Conservation (phyloP, 2,888 invertebrate species). For the Epirrhoe tristata region DNA sequence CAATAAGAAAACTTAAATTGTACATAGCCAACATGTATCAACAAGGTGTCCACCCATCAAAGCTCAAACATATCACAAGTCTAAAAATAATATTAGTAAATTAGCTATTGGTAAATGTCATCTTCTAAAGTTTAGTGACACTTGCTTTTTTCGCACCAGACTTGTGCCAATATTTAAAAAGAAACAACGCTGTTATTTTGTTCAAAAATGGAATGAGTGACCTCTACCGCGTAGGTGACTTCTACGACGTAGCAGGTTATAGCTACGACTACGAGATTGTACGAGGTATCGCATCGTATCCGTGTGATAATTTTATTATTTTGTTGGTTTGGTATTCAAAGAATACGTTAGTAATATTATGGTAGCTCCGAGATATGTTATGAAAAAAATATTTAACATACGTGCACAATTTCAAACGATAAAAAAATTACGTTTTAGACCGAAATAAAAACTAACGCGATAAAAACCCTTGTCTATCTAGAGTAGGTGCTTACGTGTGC, state of each 20-base stretch:
- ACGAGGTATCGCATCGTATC: background rate
- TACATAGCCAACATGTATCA: background rate
- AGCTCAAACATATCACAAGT: background rate
- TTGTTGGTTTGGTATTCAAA: too few relatives aligned
- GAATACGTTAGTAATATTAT: too few relatives aligned
- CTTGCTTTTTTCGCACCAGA: conserved; percentile 21
- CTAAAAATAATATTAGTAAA: background rate
- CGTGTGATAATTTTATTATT: background rate
- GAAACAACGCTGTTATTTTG: conserved; percentile 3
- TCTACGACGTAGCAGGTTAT: conserved; percentile 25
- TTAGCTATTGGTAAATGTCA: background rate
- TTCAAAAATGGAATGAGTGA: background rate
- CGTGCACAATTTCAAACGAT: too few relatives aligned
- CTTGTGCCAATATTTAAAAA: conserved; percentile 26
- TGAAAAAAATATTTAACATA: too few relatives aligned
- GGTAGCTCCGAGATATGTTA: too few relatives aligned
- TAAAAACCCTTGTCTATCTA: too few relatives aligned
- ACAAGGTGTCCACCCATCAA: background rate
- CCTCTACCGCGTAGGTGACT: conserved; percentile 23
- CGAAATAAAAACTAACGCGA: too few relatives aligned
- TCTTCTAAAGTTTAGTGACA: conserved; percentile 31
- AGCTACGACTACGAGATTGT: background rate
- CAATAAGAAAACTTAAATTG: background rate
- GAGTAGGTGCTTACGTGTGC: too few relatives aligned
- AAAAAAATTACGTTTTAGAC: too few relatives aligned